These are phyloP conservation scores for Oreochromis grahami DNA, from an alignment of 2,797 vertebrate species.

Conservation along the genomic window DNA sequence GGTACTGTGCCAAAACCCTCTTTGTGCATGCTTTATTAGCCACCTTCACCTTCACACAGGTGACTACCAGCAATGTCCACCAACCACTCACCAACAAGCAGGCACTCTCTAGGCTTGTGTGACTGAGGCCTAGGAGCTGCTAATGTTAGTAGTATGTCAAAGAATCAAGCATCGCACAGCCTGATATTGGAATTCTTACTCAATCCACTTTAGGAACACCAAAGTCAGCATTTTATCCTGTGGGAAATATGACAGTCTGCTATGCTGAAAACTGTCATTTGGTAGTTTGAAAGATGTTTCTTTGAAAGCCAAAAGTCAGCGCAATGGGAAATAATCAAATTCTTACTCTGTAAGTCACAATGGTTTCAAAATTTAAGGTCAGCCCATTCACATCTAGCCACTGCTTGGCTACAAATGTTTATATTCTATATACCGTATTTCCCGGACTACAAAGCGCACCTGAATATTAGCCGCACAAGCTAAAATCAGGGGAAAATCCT, in stretches of 20 bases:
- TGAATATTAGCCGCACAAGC: too few species aligned
- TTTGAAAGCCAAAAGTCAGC: neutral
- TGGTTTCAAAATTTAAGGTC: neutral
- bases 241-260: neutral
- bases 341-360: neutral
- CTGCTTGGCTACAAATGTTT: neutral
- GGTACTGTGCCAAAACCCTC: neutral
- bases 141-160: neutral
- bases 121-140: neutral
- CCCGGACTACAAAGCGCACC: too few species aligned
- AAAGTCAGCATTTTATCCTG: neutral
- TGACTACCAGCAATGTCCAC: neutral
- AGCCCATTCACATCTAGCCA: neutral
- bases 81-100: neutral
- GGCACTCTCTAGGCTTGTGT: neutral
- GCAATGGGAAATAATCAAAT: neutral
- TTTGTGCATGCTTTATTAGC: neutral
- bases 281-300: neutral
- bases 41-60: neutral
- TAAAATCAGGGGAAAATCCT: too few species aligned
- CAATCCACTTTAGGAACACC: neutral
- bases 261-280: neutral
- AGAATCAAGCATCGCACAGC: neutral
- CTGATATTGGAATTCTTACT: neutral
- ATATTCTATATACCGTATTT: neutral